phyloP scores from a whole-genome alignment of 2,888 invertebrate genomes.

The Erebia epiphron region DNA sequence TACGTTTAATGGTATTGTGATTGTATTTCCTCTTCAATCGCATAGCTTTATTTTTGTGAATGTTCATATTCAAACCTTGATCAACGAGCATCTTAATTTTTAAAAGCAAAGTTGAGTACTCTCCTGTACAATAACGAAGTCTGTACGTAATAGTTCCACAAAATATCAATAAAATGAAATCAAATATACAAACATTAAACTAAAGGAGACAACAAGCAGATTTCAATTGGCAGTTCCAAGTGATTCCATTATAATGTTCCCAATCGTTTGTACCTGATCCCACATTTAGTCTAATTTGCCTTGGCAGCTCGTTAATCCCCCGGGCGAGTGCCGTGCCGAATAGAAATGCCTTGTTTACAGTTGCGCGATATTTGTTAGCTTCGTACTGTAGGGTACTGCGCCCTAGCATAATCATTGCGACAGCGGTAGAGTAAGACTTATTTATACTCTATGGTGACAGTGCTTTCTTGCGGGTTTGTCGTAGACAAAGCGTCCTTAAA shows the following conservation, averaged over 20 bases:
- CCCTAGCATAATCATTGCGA: not conserved
- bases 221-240: conserved; percentile 3
- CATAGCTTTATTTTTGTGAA: too few species aligned
- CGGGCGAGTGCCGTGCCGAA: conserved; percentile 29
- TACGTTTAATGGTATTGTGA: too few species aligned
- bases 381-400: conserved; percentile 17
- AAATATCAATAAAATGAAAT: too few species aligned
- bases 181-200: not conserved
- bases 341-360: conserved; percentile 37
- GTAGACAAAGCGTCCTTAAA: too few species aligned
- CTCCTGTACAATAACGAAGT: too few species aligned
- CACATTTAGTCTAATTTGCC: conserved; percentile 28
- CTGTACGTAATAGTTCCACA: too few species aligned
- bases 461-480: too few species aligned
- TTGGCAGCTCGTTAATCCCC: conserved; percentile 33
- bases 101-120: too few species aligned
- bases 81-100: too few species aligned
- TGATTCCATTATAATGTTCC: conserved; percentile 9
- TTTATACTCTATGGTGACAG: too few species aligned
- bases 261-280: conserved; percentile 27
- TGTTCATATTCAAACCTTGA: too few species aligned
- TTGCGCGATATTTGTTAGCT: conserved; percentile 28
- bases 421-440: not conserved
- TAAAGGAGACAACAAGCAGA: conserved; percentile 2
- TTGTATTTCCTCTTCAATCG: too few species aligned